phyloP scores from a whole-genome alignment of 1,140 invertebrate genomes.

The Sycobia sp. region DNA sequence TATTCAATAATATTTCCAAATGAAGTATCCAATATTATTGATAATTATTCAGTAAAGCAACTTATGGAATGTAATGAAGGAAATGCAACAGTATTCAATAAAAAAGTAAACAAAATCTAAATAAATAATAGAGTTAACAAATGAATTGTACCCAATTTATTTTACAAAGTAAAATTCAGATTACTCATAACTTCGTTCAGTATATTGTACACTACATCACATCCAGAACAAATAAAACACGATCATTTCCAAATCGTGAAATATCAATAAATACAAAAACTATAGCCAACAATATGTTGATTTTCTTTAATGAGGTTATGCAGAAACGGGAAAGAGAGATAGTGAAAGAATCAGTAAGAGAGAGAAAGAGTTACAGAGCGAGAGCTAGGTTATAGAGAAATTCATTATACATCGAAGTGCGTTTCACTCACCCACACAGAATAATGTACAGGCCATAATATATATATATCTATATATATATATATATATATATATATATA shows the following conservation, averaged over 20 bases:
- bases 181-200: background rate
- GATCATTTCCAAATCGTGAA: background rate
- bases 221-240: background rate
- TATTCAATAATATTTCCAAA: background rate
- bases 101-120: constrained; percentile 1
- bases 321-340: background rate
- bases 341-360: background rate
- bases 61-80: no score
- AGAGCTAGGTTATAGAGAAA: constrained; percentile 21
- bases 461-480: no score
- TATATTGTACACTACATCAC: background rate
- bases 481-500: no score
- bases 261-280: background rate
- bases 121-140: constrained; percentile 9
- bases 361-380: background rate
- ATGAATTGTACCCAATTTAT: background rate
- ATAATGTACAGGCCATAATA: no score
- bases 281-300: constrained; percentile 32
- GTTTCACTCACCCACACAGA: constrained; percentile 13
- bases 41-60: background rate
- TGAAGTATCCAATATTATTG: background rate
- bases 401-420: constrained; percentile 19
- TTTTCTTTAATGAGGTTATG: constrained; percentile 28
- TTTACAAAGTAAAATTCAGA: background rate
- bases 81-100: background rate